Evolutionary conservation across 2,797 vertebrate genomes (phyloP).

Genomic region (Lophius americanus): DNA sequence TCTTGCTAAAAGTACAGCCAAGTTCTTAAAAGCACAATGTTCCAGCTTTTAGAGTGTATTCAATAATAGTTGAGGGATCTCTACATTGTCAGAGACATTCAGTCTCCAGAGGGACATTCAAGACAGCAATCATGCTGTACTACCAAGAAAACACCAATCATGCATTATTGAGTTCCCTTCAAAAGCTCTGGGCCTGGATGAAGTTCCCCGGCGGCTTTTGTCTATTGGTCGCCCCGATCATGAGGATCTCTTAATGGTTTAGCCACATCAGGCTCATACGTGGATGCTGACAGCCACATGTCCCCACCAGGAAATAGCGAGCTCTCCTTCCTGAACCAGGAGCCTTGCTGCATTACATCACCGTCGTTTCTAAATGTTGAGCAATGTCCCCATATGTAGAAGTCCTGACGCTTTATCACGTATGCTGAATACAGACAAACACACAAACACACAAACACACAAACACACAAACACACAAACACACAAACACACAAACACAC

Average conservation of each 20-base stretch:
- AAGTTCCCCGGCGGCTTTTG: slow-evolving; percentile 51
- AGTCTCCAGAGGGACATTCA: slow-evolving; percentile 42
- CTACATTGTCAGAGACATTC: slow-evolving; percentile 47
- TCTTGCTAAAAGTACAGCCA: slow-evolving; percentile 20
- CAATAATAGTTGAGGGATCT: slow-evolving; percentile 39
- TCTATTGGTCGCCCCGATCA: slow-evolving; percentile 55
- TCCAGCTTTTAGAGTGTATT: slow-evolving; percentile 23
- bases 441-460: slow-evolving; percentile 29
- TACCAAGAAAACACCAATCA: slow-evolving; percentile 60
- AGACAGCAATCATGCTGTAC: slow-evolving; percentile 38
- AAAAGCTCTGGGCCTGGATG: slow-evolving; percentile 49
- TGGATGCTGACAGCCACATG: slow-evolving; percentile 57
- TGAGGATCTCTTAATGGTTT: slow-evolving; percentile 55
- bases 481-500: slow-evolving; percentile 27
- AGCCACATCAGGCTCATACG: slow-evolving; percentile 50
- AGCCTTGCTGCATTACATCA: slow-evolving; percentile 55
- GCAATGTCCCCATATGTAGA: slow-evolving; percentile 63
- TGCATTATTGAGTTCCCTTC: slow-evolving; percentile 60
- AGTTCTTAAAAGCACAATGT: slow-evolving; percentile 20
- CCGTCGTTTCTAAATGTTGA: slow-evolving; percentile 57
- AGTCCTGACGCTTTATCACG: slow-evolving; percentile 53
- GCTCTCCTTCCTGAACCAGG: slow-evolving; percentile 62
- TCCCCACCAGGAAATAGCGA: slow-evolving; percentile 63
- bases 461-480: slow-evolving; percentile 39
- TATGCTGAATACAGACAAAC: slow-evolving; percentile 51